These are phyloP conservation scores for Yponomeuta sedellus DNA, from an alignment of 2,888 invertebrate species.

Conservation along the genomic window DNA sequence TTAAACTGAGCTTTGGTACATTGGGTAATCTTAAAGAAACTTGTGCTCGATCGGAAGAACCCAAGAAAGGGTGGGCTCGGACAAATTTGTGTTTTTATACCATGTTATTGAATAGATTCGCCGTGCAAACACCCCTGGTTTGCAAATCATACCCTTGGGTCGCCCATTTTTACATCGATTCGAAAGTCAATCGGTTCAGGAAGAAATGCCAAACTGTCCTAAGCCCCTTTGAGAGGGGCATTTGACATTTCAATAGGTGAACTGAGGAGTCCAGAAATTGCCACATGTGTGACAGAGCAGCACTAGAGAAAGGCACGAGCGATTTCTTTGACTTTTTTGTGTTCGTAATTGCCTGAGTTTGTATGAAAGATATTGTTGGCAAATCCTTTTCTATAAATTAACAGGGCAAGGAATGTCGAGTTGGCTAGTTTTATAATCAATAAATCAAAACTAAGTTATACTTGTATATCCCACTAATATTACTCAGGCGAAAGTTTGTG, in stretches of 20 bases:
- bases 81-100: conserved; percentile 20
- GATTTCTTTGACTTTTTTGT: too few relatives aligned
- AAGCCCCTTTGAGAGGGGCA: background rate
- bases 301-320: too few relatives aligned
- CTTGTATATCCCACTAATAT: too few relatives aligned
- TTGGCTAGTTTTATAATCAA: too few relatives aligned
- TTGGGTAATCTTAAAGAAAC: background rate
- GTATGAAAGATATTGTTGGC: too few relatives aligned
- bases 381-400: too few relatives aligned
- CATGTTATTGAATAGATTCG: conserved; percentile 19
- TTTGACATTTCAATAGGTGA: background rate
- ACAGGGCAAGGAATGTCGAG: too few relatives aligned
- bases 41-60: background rate
- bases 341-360: too few relatives aligned
- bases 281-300: too few relatives aligned
- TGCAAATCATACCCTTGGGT: conserved; percentile 14
- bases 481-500: too few relatives aligned
- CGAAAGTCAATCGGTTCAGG: conserved; percentile 7
- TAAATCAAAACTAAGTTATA: too few relatives aligned
- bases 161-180: background rate
- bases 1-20: background rate
- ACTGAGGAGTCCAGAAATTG: background rate
- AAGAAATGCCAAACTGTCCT: background rate
- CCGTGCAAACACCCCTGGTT: conserved; percentile 12
- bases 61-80: conserved; percentile 7